Conservation (phyloP, 2,113 vertebrate species). For the Zapornia atra region DNA sequence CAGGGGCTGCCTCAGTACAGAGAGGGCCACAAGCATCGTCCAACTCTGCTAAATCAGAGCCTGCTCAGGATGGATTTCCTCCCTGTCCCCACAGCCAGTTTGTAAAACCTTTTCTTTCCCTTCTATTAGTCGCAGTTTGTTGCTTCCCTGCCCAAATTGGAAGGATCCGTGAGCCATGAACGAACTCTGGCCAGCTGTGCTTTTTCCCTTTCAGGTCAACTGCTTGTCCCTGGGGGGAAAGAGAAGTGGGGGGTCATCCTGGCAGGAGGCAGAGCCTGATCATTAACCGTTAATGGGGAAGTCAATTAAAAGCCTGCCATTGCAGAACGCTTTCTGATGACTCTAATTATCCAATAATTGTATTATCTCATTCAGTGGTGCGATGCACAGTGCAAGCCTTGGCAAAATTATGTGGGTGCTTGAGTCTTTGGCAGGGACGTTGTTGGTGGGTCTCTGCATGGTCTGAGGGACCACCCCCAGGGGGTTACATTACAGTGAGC, state of each 20-base stretch:
- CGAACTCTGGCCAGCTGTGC: conserved; percentile 10
- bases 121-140: neutral
- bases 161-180: neutral
- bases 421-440: neutral
- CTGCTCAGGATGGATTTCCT: neutral
- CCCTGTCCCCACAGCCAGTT: neutral
- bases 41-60: neutral
- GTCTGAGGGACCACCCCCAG: fast-evolving
- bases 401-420: neutral
- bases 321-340: conserved; percentile 65
- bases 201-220: conserved; percentile 13
- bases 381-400: neutral
- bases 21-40: neutral
- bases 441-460: neutral
- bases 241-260: neutral
- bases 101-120: neutral
- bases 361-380: conserved; percentile 53
- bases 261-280: conserved; percentile 40
- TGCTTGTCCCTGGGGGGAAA: neutral
- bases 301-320: conserved; percentile 68
- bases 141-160: neutral
- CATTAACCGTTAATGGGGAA: conserved; percentile 65
- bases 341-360: conserved; percentile 68
- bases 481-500: neutral
- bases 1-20: neutral